A percentile compares a stretch with the other conserved stretches of the same genome.
Conservation (phyloP, 2,797 vertebrate genomes). For the Liasis olivaceus region DNA sequence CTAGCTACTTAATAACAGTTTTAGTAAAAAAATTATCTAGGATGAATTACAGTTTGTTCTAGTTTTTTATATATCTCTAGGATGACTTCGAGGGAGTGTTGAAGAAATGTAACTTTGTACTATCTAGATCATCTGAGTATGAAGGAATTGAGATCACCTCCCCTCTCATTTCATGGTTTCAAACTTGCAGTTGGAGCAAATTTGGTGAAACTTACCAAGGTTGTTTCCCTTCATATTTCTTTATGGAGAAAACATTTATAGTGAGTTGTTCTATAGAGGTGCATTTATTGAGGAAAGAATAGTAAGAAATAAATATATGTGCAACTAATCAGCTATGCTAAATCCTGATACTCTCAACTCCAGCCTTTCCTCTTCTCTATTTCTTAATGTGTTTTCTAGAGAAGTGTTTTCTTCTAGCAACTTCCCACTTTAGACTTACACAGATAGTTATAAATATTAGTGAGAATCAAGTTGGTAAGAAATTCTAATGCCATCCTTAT, state of each 20-base stretch:
- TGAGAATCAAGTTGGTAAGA: not conserved
- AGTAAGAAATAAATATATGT: not conserved
- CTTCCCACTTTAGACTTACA: not conserved
- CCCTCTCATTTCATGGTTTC: not conserved
- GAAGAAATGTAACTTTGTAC: not conserved
- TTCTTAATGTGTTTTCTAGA: not conserved
- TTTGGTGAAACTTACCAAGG: not conserved
- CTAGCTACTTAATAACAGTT: slow-evolving; percentile 12
- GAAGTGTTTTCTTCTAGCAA: not conserved
- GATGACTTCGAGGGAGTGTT: not conserved
- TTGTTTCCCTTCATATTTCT: not conserved
- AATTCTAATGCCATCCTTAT: not conserved
- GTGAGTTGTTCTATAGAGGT: not conserved
- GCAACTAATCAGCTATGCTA: not conserved
- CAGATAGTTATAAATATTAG: not conserved
- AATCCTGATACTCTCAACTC: not conserved
- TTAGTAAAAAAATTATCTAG: slow-evolving; percentile 16
- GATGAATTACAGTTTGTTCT: not conserved
- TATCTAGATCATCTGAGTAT: slow-evolving; percentile 12
- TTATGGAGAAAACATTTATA: not conserved
- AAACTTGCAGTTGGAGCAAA: not conserved
- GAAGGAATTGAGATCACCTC: slow-evolving; percentile 2
- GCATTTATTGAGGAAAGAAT: not conserved
- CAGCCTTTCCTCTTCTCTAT: not conserved
- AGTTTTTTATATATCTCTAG: not conserved